phyloP scores from a whole-genome alignment of 2,113 vertebrate species.

The Tachuris rubrigastra region DNA sequence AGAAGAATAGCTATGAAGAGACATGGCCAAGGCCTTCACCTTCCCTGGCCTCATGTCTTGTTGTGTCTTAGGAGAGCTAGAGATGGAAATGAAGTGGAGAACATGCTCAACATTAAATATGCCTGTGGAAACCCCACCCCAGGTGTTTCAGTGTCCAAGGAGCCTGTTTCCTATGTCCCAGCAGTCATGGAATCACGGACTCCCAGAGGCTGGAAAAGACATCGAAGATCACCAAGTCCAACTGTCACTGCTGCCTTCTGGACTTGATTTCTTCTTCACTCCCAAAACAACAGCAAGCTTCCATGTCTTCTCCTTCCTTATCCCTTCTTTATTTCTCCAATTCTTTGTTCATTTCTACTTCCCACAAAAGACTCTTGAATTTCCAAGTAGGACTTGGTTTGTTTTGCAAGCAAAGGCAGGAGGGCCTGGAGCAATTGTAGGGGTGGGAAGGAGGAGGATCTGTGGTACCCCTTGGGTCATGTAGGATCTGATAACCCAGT shows the following conservation, averaged over 20 bases:
- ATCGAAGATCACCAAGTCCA: neutral
- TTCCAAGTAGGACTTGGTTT: fast-evolving
- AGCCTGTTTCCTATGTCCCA: neutral
- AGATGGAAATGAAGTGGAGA: neutral
- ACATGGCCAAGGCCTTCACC: neutral
- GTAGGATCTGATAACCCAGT: neutral
- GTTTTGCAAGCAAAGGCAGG: neutral
- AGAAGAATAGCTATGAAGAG: neutral
- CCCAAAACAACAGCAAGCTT: neutral
- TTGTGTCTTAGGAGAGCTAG: neutral
- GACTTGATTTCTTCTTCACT: neutral
- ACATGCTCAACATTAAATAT: neutral
- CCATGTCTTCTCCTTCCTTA: neutral
- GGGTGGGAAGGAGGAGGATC: neutral
- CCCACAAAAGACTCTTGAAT: neutral
- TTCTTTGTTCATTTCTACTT: neutral
- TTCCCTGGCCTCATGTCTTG: neutral
- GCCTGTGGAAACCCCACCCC: neutral
- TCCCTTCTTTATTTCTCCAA: neutral
- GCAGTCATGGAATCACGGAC: fast-evolving
- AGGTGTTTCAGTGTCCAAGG: neutral
- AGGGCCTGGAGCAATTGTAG: neutral
- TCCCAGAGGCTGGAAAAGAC: neutral
- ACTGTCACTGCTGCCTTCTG: neutral
- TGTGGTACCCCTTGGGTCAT: neutral